phyloP scores from a whole-genome alignment of 2,797 vertebrate species.

The Ptychadena robeensis region DNA sequence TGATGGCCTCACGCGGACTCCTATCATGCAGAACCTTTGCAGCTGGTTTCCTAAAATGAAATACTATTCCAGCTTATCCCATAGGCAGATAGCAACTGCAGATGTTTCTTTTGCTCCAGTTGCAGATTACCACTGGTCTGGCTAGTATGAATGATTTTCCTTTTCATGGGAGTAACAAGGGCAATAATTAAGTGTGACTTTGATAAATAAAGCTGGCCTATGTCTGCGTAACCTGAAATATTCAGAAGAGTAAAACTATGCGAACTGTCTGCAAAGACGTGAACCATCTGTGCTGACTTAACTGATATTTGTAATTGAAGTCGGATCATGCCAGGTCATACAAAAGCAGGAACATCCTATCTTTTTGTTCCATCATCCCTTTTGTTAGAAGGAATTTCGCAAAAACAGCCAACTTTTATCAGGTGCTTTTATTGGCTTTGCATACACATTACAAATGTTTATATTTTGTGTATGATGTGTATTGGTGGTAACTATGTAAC shows the following conservation, averaged over 20 bases:
- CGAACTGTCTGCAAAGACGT: slow-evolving; percentile 62
- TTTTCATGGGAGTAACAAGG: slow-evolving; percentile 34
- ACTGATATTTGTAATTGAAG: slow-evolving; percentile 12
- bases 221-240: slow-evolving; percentile 55
- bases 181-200: slow-evolving; percentile 41
- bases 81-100: slow-evolving; percentile 49
- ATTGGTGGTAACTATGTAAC: no score
- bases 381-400: background rate
- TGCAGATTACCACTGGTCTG: slow-evolving; percentile 16
- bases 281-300: slow-evolving; percentile 62
- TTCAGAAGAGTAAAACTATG: slow-evolving; percentile 61
- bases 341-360: background rate
- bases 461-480: no score
- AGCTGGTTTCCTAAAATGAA: slow-evolving; percentile 48
- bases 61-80: slow-evolving; percentile 35
- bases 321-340: slow-evolving; percentile 16
- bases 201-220: slow-evolving; percentile 56
- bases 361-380: background rate
- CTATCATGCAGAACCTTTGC: slow-evolving; percentile 37
- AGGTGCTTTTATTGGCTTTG: no score
- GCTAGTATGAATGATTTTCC: slow-evolving; percentile 16
- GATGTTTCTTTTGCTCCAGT: slow-evolving; percentile 26
- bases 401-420: background rate
- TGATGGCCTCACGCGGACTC: slow-evolving; percentile 25
- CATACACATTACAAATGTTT: background rate